Evolutionary conservation across 92 coral and sea anemone species (phyloP), one percentile per base, ranked within the genome.

Genomic region (Isaurus tuberculatus): DNA sequence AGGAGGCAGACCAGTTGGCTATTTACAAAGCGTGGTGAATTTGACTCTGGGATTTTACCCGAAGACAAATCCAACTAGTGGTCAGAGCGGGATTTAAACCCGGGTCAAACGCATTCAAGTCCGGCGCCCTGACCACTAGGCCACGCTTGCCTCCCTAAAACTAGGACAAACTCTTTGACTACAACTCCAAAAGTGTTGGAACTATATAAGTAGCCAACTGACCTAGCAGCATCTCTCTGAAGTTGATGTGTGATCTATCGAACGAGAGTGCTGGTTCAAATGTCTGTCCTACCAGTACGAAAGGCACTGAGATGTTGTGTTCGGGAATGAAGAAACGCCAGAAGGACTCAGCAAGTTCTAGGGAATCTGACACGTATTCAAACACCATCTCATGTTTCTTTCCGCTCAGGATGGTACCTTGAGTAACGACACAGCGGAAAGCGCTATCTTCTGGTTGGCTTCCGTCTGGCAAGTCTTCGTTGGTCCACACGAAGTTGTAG

Each of bases 261-360:
- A 97, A 94, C 3, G 99, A 97, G 40, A 97, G 88, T 42, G 92
- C 96, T 28, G 99, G 99, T 74, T 97, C 99, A 80, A 90, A 86
- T 10, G 99, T 97, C 81, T 94, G 99, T 19, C 99, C 99, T 42
- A 97, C 99, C 79, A 97, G 79, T 44, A 94, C 92, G 79, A 97
- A 97, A 4, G 99, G 99, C 3, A 97, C 91, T 1, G 99, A 97
- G 85, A 97, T 90, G 89, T 91, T 97, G 51, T 92, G 90, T 23
- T 97, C 99, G 5, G 95, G 99, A 17, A 97, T 86, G 72, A 94
- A 97, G 90, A 97, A 94, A n/a, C 99, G 85, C 99, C 99, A 96
- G 91, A 96, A 96, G 31, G 99, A 96, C 75, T 96, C 99, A 17
- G 90, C 88, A 36, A 96, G 86, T 44, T 96, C 98, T 40, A 96